A percentile compares a stretch with the other conserved stretches of the same genome.
phyloP scores from a whole-genome alignment of 2,888 invertebrate species.

The Eristalinus aeneus region DNA sequence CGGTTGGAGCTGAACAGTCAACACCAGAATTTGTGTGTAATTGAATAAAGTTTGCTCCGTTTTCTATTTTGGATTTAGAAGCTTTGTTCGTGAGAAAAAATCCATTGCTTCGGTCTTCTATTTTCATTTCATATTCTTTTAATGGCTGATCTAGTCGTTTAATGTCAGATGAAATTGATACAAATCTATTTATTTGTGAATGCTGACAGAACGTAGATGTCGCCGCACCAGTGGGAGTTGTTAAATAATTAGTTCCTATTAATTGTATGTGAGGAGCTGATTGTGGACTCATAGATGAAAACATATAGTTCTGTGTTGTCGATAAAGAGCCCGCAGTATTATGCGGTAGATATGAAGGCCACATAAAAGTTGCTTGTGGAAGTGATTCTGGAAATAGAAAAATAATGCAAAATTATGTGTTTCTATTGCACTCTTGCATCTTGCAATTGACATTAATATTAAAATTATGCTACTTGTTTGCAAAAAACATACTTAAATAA shows the following conservation, averaged over 20 bases:
- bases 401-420: no score
- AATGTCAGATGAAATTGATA: conserved; percentile 83
- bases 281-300: conserved; percentile 77
- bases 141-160: conserved; percentile 80
- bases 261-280: conserved; percentile 84
- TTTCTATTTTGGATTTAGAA: conserved; percentile 23
- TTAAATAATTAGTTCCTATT: conserved; percentile 83
- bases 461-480: no score
- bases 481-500: no score
- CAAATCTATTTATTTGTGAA: conserved; percentile 85
- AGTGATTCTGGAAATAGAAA: not conserved
- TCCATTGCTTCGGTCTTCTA: conserved; percentile 84
- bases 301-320: conserved; percentile 72
- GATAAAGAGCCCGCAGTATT: not conserved
- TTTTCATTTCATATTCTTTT: conserved; percentile 85
- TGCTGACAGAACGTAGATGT: conserved; percentile 83
- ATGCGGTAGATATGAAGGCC: not conserved
- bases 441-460: no score
- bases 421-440: no score
- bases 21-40: conserved; percentile 11
- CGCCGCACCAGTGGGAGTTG: conserved; percentile 81
- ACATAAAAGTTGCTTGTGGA: not conserved
- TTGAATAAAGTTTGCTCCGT: conserved; percentile 6
- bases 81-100: not conserved
- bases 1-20: not conserved